Percentiles rank a stretch among this genome's conserved stretches.
Evolutionary conservation across 2,113 vertebrate genomes (phyloP).

Genomic region (Buteo buteo): DNA sequence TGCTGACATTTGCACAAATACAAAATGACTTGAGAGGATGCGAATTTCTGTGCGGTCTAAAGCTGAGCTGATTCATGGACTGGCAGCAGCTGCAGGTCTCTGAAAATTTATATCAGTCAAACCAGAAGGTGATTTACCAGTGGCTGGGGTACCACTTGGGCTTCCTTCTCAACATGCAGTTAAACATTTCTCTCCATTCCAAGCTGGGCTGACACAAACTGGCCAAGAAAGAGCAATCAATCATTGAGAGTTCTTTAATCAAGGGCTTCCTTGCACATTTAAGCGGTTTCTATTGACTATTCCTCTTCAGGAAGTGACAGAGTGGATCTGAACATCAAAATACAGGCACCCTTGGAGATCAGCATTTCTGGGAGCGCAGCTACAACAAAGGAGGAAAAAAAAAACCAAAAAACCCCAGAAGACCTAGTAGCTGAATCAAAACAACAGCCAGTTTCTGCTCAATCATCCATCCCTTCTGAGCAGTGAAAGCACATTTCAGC

Average conservation of each 20-base stretch:
- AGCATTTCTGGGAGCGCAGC: slow-evolving; percentile 4
- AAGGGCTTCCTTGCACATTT: background rate
- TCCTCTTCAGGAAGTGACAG: background rate
- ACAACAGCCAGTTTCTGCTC: background rate
- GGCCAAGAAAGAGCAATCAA: slow-evolving; percentile 2
- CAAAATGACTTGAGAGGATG: background rate
- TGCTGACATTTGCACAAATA: background rate
- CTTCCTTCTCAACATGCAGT: background rate
- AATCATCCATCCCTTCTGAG: background rate
- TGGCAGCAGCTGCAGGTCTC: background rate
- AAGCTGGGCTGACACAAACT: background rate
- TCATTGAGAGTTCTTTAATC: background rate
- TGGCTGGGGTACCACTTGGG: background rate
- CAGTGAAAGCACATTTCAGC: background rate
- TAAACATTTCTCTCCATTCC: background rate
- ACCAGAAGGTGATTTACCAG: background rate
- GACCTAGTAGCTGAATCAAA: background rate
- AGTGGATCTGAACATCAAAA: background rate
- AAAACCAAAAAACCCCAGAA: background rate
- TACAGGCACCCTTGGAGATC: background rate
- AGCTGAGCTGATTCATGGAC: background rate
- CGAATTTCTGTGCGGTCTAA: background rate
- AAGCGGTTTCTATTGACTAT: slow-evolving; percentile 4
- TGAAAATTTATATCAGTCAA: background rate
- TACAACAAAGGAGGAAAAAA: background rate